Percentiles rank a stretch among this genome's conserved stretches.
Evolutionary conservation across 2,113 vertebrate genomes (phyloP).

Genomic region (Pseudopipra pipra): DNA sequence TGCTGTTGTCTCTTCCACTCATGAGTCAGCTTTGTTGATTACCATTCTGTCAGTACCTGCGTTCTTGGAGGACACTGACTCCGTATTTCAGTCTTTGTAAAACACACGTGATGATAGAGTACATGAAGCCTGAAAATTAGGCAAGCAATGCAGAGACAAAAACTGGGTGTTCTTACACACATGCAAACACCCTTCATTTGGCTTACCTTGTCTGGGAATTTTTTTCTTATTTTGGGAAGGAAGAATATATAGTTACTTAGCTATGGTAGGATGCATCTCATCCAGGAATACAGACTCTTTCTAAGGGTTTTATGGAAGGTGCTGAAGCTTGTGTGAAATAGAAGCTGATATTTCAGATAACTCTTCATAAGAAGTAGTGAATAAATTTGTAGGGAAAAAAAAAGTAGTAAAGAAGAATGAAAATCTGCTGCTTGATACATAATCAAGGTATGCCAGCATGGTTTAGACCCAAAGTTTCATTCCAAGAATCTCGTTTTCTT

Average conservation of each 20-base stretch:
- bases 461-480: background rate
- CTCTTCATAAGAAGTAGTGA: background rate
- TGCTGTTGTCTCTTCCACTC: background rate
- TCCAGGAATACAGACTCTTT: background rate
- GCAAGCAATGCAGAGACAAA: background rate
- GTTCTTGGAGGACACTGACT: background rate
- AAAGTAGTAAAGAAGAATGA: background rate
- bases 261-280: background rate
- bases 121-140: conserved; percentile 26
- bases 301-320: background rate
- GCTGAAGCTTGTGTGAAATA: background rate
- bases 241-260: background rate
- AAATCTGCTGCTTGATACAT: background rate
- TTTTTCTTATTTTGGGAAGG: background rate
- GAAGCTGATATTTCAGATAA: background rate
- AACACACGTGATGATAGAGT: background rate
- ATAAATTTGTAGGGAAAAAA: background rate
- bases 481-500: background rate
- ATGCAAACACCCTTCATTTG: background rate
- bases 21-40: background rate
- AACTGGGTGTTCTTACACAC: background rate
- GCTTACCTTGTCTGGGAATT: background rate
- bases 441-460: background rate
- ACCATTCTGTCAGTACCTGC: background rate
- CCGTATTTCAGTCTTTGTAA: background rate